Evolutionary conservation across 1,140 invertebrate species (phyloP).

Genomic region (Heterodera schachtii): DNA sequence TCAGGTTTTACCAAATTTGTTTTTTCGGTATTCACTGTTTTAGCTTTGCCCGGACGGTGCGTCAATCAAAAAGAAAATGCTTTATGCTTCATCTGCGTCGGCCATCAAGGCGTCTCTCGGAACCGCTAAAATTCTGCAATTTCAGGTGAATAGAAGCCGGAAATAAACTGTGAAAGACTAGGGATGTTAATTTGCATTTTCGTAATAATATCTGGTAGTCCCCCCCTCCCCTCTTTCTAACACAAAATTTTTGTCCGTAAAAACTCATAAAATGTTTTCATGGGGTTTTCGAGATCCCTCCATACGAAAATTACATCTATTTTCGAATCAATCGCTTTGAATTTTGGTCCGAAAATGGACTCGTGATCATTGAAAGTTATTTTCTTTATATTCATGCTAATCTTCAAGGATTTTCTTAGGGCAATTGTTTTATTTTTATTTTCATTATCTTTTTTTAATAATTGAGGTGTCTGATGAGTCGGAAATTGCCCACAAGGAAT

Average conservation of each 20-base stretch:
- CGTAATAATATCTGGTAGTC: no score
- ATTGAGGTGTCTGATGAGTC: slow-evolving; percentile 64
- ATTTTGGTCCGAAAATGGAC: no score
- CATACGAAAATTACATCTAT: no score
- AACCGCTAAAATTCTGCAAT: slow-evolving; percentile 65
- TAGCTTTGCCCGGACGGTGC: slow-evolving; percentile 65
- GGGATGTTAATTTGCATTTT: no score
- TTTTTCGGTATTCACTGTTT: slow-evolving; percentile 26
- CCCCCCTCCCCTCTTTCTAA: no score
- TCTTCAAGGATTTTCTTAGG: no score
- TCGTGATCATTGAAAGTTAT: no score
- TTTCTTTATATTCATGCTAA: no score
- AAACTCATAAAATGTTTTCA: no score
- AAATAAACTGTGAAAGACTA: background rate
- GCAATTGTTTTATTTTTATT: background rate
- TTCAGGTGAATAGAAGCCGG: slow-evolving; percentile 50
- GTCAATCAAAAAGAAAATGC: slow-evolving; percentile 67
- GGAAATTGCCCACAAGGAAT: slow-evolving; percentile 62
- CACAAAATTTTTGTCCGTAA: no score
- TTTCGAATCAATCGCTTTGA: no score
- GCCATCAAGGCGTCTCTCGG: slow-evolving; percentile 66
- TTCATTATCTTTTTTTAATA: background rate
- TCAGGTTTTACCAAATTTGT: slow-evolving; percentile 37
- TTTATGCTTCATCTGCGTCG: slow-evolving; percentile 66
- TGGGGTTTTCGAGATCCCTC: no score